Base-by-base conservation (phyloP, 2,797 vertebrate species). In the Vespertilio murinus region DNA sequence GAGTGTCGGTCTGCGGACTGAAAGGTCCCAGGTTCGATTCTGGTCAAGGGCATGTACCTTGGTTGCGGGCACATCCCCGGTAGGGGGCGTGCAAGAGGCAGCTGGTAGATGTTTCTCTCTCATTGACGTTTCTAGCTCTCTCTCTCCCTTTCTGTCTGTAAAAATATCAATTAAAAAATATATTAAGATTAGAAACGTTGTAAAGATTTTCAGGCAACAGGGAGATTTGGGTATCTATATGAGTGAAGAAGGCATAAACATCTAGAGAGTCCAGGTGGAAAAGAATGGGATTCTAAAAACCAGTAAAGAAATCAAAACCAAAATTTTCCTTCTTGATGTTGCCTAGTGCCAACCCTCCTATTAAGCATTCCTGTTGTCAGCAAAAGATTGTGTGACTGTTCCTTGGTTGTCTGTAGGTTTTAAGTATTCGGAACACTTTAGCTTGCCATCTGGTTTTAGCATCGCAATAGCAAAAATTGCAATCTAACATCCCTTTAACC, bases 371-470 rank as follows among this genome's bases (percentile, higher is more conserved):
- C 47, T 38, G n/a, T 82, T 12, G 3, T 73, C 45, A 79, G 69
- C 38, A 28, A 23, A 56, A 77, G 75, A 18, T 42, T 17, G 20
- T 16, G 6, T 56, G 73, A 18, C 6, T 35, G 11, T 88, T 79
- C 71, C 14, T 73, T 40, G 56, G 20, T 88, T 73, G 75, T 42
- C 40, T 83, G 23, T 28, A 65, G 88, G 70, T 30, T 40, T 95
- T 70, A 93, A n/a, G 67, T 77, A 86, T 83, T 78, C 59, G 54
- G 71, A 47, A 25, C 30, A 16, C 61, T 77, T 54, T 14, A 42
- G 30, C 3, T 40, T 74, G 13, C 79, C 71, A 45, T 96, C 93
- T 94, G 93, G 6, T 85, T 82, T 93, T 40, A 92, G 78, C 20
- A 42, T 0, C 12, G 47, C 40, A 14, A 69, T 69, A 45, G 42